phyloP scores from a whole-genome alignment of 2,113 vertebrate species.

The Myodes glareolus region DNA sequence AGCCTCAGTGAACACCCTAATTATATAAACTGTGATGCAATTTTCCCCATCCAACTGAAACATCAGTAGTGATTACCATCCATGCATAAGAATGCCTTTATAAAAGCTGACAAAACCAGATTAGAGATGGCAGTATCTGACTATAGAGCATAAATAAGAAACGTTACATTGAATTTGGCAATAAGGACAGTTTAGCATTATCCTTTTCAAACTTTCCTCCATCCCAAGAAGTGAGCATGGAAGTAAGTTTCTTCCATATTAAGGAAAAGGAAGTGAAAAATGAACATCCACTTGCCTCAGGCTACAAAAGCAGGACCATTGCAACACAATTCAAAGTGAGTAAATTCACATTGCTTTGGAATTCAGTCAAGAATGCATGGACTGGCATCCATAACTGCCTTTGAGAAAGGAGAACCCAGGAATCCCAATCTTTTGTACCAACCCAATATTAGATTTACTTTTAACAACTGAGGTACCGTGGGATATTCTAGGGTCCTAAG shows the following conservation, averaged over 20 bases:
- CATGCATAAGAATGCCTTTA: not conserved
- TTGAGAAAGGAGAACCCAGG: not conserved
- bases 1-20: not conserved
- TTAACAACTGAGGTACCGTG: not conserved
- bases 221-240: not conserved
- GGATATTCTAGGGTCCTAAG: no score
- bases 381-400: not conserved
- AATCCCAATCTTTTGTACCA: not conserved
- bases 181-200: not conserved
- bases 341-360: not conserved
- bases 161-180: not conserved
- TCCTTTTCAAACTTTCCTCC: not conserved
- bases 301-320: accelerated
- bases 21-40: not conserved
- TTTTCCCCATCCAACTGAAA: not conserved
- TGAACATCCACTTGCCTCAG: not conserved
- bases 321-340: not conserved
- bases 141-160: not conserved
- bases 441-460: accelerated
- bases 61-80: not conserved
- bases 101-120: not conserved
- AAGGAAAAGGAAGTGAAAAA: not conserved
- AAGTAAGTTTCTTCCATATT: not conserved
- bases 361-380: not conserved
- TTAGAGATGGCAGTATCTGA: not conserved